phyloP scores from a whole-genome alignment of 2,113 vertebrate species.

The Actenoides hombroni region DNA sequence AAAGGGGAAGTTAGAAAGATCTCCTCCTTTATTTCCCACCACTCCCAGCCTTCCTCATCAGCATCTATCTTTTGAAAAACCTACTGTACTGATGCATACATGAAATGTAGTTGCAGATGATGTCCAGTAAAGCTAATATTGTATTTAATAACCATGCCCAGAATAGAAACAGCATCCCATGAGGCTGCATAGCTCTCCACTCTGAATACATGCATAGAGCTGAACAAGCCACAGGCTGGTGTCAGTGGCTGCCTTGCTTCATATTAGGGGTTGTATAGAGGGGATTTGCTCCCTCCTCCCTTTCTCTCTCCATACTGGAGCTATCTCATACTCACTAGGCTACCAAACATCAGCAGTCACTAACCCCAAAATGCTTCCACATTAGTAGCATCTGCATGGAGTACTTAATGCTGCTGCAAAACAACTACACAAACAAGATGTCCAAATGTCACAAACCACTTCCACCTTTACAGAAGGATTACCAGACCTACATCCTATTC shows the following conservation, averaged over 20 bases:
- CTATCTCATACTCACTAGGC: not conserved
- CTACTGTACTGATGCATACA: not conserved
- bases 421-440: not conserved
- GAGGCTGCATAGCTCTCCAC: not conserved
- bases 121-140: not conserved
- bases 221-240: accelerated
- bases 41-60: not conserved
- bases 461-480: not conserved
- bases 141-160: not conserved
- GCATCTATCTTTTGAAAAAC: not conserved
- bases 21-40: not conserved
- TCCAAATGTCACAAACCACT: not conserved
- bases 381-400: not conserved
- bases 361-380: not conserved
- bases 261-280: accelerated
- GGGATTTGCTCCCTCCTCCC: not conserved
- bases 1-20: not conserved
- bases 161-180: not conserved
- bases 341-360: not conserved
- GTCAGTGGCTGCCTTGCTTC: not conserved
- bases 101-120: not conserved
- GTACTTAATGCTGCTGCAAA: not conserved
- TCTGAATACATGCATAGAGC: not conserved
- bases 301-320: not conserved
- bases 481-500: not conserved